Base-by-base conservation (phyloP, 2,797 vertebrate species). In the Morelia viridis region DNA sequence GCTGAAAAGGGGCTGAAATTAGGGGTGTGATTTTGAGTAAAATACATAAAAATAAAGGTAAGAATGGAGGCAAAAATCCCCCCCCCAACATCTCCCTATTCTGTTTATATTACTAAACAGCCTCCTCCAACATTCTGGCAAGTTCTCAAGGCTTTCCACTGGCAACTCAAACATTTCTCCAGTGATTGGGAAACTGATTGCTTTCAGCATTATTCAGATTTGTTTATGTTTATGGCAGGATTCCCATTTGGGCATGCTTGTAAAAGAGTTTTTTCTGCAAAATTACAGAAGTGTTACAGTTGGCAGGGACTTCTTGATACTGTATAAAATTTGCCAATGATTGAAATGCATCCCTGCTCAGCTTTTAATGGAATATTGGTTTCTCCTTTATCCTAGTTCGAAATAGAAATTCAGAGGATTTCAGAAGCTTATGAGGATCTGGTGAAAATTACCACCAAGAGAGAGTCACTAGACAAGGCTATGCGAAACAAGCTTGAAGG, bases 401-500 rank as follows among this genome's bases (percentile, higher is more conserved):
- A 98, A 96, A 96, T 97, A 91, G 98, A 98, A 95, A 97, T 98
- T 94, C 97, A 98, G 92, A 97, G 97, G 91, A 98, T 98, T 96
- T 98, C 98, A 0, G 98, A 98, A 96, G 97, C 98, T 87, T 98
- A 98, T 8, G 98, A 98, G 93, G 97, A 97, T 94, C 96, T 98
- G 95, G 98, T 98, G 62, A 98, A 97, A 96, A 98, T 98, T 46
- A 98, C 98, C 31, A 97, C 97, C 60, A 98, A 98, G 96, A 97
- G 98, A 41, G 98, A 98, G 89, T 97, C 98, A 0, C 95, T 98
- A 94, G 98, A 98, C 96, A 98, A 98, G 96, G 98, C 97, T 0
- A 98, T 98, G 98, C 97, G 97, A 90, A 98, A 97, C 96, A 98
- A 98, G 95, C 97, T 98, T 0, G 98, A 98, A 96, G 98, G 98